phyloP scores from a whole-genome alignment of 2,797 vertebrate genomes.

The Cirrhinus mrigala region DNA sequence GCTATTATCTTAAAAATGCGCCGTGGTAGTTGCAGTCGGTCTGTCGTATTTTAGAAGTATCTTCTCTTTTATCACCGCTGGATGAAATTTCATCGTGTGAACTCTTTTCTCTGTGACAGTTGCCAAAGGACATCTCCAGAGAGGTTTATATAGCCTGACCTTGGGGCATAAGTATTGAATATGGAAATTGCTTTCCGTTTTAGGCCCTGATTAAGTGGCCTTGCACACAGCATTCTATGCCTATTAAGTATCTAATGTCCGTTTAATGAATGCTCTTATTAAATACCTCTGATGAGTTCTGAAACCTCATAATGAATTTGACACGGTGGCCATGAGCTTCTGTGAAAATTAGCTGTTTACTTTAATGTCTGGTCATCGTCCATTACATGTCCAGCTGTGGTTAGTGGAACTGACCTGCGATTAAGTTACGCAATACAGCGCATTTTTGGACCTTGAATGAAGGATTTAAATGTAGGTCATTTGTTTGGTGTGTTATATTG shows the following conservation, averaged over 20 bases:
- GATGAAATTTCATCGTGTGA: constrained; percentile 12
- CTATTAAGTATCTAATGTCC: constrained; percentile 61
- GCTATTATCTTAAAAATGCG: not conserved
- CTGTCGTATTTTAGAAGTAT: not conserved
- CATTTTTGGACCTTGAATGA: not conserved
- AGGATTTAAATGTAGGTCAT: not conserved
- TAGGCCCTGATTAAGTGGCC: constrained; percentile 59
- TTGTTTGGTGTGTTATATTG: not conserved
- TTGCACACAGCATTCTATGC: constrained; percentile 56
- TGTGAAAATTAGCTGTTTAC: constrained; percentile 40
- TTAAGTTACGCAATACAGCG: not conserved
- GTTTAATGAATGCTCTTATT: constrained; percentile 62
- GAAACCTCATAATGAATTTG: constrained; percentile 56
- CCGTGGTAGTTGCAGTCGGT: not conserved
- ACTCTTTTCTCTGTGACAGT: constrained; percentile 10
- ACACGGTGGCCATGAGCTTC: constrained; percentile 46
- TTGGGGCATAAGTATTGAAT: constrained; percentile 58
- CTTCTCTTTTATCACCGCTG: constrained; percentile 14
- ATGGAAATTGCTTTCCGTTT: constrained; percentile 64
- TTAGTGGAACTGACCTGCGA: not conserved
- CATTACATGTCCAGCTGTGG: constrained; percentile 28
- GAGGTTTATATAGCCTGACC: constrained; percentile 56
- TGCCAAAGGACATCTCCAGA: constrained; percentile 43
- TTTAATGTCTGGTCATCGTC: constrained; percentile 14
- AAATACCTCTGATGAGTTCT: constrained; percentile 61